Evolutionary conservation across 2,888 invertebrate species (phyloP), one percentile per base, ranked within the genome.

Genomic region (Aphelenchoides bicaudatus): DNA sequence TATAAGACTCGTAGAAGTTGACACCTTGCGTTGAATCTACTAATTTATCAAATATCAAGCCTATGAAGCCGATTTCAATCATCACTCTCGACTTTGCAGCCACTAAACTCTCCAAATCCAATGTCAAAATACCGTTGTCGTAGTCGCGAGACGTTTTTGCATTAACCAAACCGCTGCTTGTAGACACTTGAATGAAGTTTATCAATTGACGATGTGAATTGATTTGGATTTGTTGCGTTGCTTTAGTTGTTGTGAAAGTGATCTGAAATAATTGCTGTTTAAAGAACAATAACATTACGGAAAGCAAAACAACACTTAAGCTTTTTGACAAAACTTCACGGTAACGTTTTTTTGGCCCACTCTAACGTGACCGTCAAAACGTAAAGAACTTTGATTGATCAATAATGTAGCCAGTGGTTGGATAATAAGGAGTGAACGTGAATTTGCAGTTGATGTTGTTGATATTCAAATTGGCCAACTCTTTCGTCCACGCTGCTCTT

Each of bases 11-110:
- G 8, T 19, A 8, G 10, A 43, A 19, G 43, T 43, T 43, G 16
- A 43, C 43, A n/a, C 43, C 43, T 25, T 63, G 21, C 28, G 47
- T 51, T 39, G 62, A 62, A 27, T 61, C 60, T 21, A 30, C 46
- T 25, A 66, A 59, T 25, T 51, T 50, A 39, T 62, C 58, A 59
- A 62, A 64, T 23, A 68, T 62, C 50, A 66, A 68, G 19, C 68
- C 58, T 16, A 25, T 8, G 46, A 57, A 58, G 4, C 30, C 57
- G 31, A 58, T 60, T 6, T n/a, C 0, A 1, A 58, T 37, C 1
- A 1, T 47, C 3, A 46, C 46, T 10, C 46, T 39, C 6, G 6
- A 30, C 30, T 21, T 28, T 16, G 34, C 39, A 2, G 39, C 21
- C 8, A 58, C 28, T 2, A 29, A 19, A 5, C 23, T 6, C 25